Evolutionary conservation across 2,888 invertebrate genomes (phyloP).

Genomic region (Anthrax anthrax): DNA sequence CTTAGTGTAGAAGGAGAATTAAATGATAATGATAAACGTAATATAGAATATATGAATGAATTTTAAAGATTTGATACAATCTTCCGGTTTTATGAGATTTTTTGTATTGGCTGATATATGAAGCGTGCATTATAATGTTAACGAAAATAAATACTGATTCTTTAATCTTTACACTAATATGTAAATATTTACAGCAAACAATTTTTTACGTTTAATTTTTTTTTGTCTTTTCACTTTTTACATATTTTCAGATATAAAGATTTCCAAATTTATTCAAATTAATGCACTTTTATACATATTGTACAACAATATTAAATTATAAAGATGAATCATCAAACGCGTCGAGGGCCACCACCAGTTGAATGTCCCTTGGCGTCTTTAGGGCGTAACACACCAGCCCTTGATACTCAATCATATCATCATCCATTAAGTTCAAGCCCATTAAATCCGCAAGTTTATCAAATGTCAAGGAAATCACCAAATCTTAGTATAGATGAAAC

Average conservation of each 20-base stretch:
- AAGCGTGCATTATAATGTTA: too few species aligned
- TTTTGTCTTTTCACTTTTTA: too few species aligned
- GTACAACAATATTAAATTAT: too few species aligned
- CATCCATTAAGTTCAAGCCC: slow-evolving; percentile 36
- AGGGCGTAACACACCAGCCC: slow-evolving; percentile 37
- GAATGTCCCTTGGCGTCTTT: slow-evolving; percentile 46
- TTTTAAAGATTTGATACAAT: not conserved
- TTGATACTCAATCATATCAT: slow-evolving; percentile 30
- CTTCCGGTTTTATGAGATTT: not conserved
- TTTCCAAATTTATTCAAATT: too few species aligned
- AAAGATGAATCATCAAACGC: slow-evolving; percentile 31
- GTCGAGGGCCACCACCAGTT: slow-evolving; percentile 36
- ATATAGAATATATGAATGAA: not conserved
- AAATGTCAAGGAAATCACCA: slow-evolving; percentile 34
- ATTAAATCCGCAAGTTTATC: slow-evolving; percentile 35
- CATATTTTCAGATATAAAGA: too few species aligned
- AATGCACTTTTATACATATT: too few species aligned
- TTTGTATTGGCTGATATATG: too few species aligned
- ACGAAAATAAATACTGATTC: too few species aligned
- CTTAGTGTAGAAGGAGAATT: not conserved
- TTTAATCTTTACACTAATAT: too few species aligned
- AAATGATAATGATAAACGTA: not conserved
- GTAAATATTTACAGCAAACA: too few species aligned
- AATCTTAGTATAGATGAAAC: slow-evolving; percentile 26
- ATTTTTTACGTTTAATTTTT: too few species aligned